Conservation (phyloP, 2,888 invertebrate genomes). For the Julus scandinavius region DNA sequence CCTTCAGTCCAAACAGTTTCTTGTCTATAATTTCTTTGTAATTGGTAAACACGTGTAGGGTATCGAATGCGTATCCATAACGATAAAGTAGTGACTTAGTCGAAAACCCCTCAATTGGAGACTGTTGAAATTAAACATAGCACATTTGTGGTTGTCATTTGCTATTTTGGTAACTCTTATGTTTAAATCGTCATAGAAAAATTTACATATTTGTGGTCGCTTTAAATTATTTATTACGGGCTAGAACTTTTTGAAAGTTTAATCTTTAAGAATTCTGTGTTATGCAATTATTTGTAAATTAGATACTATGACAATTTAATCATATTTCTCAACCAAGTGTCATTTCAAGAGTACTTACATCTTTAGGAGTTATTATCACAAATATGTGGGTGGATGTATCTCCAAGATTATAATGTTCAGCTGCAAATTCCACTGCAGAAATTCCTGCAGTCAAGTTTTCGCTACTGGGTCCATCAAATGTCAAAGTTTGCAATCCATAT, state of each 20-base stretch:
- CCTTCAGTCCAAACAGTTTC: background rate
- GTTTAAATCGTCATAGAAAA: too few species aligned
- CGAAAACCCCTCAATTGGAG: background rate
- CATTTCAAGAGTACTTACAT: background rate
- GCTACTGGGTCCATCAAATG: background rate
- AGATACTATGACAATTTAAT: too few species aligned
- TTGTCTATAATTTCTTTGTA: background rate
- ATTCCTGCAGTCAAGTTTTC: background rate
- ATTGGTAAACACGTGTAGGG: background rate
- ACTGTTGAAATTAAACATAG: background rate
- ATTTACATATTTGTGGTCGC: too few species aligned
- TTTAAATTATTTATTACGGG: too few species aligned
- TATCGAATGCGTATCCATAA: background rate
- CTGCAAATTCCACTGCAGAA: background rate
- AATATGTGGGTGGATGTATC: background rate
- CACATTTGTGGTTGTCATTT: background rate
- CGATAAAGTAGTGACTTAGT: background rate
- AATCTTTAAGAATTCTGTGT: too few species aligned
- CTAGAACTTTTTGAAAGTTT: too few species aligned
- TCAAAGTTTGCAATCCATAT: background rate
- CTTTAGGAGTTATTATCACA: background rate
- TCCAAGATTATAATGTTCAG: background rate
- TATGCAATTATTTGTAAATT: background rate
- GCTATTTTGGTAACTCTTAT: too few species aligned
- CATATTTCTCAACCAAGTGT: background rate